Percentiles rank a stretch among this genome's conserved stretches.
Conservation (phyloP, 2,888 invertebrate genomes). For the Synergus itoensis region DNA sequence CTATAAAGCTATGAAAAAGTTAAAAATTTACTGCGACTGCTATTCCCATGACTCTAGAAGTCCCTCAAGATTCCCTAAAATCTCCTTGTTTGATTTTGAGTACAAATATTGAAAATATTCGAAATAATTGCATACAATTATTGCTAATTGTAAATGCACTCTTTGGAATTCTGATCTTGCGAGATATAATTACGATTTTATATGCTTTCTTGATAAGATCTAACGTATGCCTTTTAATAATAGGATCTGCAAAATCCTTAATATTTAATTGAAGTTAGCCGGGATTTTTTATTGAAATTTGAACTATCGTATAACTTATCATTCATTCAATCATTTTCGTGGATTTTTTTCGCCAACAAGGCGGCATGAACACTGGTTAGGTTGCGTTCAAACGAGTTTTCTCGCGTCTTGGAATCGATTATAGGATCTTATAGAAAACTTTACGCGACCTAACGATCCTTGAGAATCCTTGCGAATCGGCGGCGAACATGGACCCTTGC, state of each 20-base stretch:
- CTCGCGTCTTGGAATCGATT: conserved; percentile 40
- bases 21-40: too few relatives aligned
- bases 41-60: too few relatives aligned
- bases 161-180: too few relatives aligned
- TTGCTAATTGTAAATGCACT: too few relatives aligned
- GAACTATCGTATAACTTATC: not conserved
- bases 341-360: conserved; percentile 27
- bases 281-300: not conserved
- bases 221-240: too few relatives aligned
- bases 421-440: conserved; percentile 41
- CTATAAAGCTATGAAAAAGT: too few relatives aligned
- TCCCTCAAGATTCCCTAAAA: too few relatives aligned
- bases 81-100: too few relatives aligned
- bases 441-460: conserved; percentile 36
- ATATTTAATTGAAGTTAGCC: not conserved
- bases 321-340: conserved; percentile 26
- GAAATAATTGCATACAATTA: too few relatives aligned
- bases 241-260: not conserved
- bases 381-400: conserved; percentile 37
- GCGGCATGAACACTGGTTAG: conserved; percentile 32
- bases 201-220: too few relatives aligned
- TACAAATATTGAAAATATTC: too few relatives aligned
- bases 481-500: conserved; percentile 27
- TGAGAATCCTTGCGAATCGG: conserved; percentile 37
- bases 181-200: too few relatives aligned